phyloP scores from a whole-genome alignment of 2,113 vertebrate genomes.

The Lucifuga dentata region DNA sequence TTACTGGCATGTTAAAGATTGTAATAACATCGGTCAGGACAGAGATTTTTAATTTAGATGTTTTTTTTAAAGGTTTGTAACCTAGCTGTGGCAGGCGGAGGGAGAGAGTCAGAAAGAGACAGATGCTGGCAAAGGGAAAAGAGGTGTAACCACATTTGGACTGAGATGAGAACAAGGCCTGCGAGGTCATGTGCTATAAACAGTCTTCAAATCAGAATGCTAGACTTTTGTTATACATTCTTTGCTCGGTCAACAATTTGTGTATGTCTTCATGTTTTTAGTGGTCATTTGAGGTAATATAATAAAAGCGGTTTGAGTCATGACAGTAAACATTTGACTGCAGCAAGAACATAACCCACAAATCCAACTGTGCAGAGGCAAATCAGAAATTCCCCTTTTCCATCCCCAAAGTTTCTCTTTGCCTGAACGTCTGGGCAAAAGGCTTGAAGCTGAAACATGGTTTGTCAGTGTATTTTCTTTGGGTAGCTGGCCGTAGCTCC shows the following conservation, averaged over 20 bases:
- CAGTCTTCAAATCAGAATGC: slow-evolving; percentile 71
- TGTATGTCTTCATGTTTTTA: slow-evolving; percentile 69
- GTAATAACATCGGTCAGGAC: slow-evolving; percentile 78
- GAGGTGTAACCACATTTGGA: slow-evolving; percentile 76
- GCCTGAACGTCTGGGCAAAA: slow-evolving; percentile 44
- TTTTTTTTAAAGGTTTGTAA: slow-evolving; percentile 61
- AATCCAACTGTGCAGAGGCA: slow-evolving; percentile 47
- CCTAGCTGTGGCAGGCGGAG: slow-evolving; percentile 62
- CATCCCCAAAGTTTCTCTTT: slow-evolving; percentile 34
- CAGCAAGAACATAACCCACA: slow-evolving; percentile 53
- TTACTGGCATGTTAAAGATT: slow-evolving; percentile 80
- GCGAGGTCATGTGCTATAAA: slow-evolving; percentile 78
- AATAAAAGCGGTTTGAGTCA: slow-evolving; percentile 73
- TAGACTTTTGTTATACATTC: slow-evolving; percentile 71
- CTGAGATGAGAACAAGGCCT: slow-evolving; percentile 68
- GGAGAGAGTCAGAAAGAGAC: slow-evolving; percentile 65
- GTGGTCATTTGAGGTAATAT: slow-evolving; percentile 73
- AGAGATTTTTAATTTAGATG: slow-evolving; percentile 77
- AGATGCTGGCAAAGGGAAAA: slow-evolving; percentile 63
- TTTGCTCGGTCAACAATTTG: slow-evolving; percentile 70
- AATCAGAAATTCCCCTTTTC: slow-evolving; percentile 59
- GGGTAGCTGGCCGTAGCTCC: slow-evolving; percentile 55
- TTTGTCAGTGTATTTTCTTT: slow-evolving; percentile 77
- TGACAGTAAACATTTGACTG: slow-evolving; percentile 65
- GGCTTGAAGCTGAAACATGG: slow-evolving; percentile 43